Evolutionary conservation across 2,797 vertebrate species (phyloP), one percentile per base, ranked within the genome.

Genomic region (Eulemur albifrons): DNA sequence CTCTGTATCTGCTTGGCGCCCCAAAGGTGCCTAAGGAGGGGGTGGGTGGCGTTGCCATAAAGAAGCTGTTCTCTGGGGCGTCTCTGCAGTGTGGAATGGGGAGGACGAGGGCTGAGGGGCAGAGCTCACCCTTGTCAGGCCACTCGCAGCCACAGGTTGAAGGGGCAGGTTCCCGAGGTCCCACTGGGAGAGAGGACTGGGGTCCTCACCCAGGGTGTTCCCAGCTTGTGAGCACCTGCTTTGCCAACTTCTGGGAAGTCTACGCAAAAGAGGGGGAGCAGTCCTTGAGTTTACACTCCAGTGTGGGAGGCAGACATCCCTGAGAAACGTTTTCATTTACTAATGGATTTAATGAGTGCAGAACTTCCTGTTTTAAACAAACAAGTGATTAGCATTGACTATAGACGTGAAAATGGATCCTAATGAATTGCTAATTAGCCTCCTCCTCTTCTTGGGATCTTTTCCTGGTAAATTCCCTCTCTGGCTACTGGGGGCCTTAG

Each of bases 361-460:
- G 94, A 97, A 97, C 96, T 97, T 97, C 88, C 85, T 63, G 65
- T 95, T 97, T 98, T 97, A 98, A 97, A 98, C 97, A 98, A 97
- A 98, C 97, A 98, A 98, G 96, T 96, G 95, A 98, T 98, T 98
- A 98, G 96, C 97, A 98, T 97, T 93, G 97, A 97, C 97, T 97
- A 94, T 89, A 95, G 89, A 95, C 61, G 23, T 80, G 92, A 95
- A 97, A 97, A 96, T 90, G 75, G 93, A 97, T 95, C 92, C 96
- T 98, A 98, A 97, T 97, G 97, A 98, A 97, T 98, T 97, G 96
- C 97, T 97, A 96, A 98, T 97, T 97, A 96, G 96, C 97, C 70
- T 94, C 94, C 93, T 96, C 91, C 88, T 96, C 90, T 85, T 97
- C 70, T 86, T 50, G 5, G 82, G 96, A 50, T 97, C 96, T 92